A percentile compares a stretch with the other conserved stretches of the same genome.
Evolutionary conservation across 1,140 invertebrate species (phyloP).

Genomic region (Eurosta solidaginis): DNA sequence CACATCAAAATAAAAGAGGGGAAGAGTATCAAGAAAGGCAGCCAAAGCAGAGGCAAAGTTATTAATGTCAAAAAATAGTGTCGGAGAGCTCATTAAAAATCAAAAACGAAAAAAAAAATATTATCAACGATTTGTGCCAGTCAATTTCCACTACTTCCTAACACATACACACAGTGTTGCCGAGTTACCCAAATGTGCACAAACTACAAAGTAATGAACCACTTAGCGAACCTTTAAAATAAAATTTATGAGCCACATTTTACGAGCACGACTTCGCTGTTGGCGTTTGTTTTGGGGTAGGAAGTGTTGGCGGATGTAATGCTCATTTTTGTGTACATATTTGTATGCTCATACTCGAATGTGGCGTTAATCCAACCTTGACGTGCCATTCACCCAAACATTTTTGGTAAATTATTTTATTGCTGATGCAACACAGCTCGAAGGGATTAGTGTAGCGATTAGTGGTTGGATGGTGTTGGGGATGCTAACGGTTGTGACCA

Average conservation of each 20-base stretch:
- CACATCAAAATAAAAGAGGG: neutral
- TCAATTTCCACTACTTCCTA: neutral
- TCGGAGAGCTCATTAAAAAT: neutral
- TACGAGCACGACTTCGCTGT: neutral
- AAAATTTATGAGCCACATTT: neutral
- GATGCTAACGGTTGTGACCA: neutral
- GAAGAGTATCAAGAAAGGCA: neutral
- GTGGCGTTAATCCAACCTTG: slow-evolving; percentile 25
- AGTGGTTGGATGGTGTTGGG: neutral
- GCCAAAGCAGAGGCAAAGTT: neutral
- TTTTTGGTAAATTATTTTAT: slow-evolving; percentile 12
- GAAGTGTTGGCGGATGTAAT: neutral
- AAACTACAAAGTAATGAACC: neutral
- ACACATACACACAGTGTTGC: neutral
- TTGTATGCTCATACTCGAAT: neutral
- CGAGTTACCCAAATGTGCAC: slow-evolving; percentile 8
- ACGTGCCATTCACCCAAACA: neutral
- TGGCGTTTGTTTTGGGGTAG: neutral
- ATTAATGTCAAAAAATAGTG: slow-evolving; percentile 3
- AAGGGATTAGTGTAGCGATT: slow-evolving; percentile 18
- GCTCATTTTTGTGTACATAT: neutral
- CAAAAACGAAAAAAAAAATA: neutral
- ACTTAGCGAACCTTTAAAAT: slow-evolving; percentile 13
- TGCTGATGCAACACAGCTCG: slow-evolving; percentile 13
- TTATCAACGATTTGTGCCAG: neutral